These are phyloP conservation scores for Macroramphosus scolopax DNA, from an alignment of 2,797 vertebrate genomes.

Conservation along the genomic window DNA sequence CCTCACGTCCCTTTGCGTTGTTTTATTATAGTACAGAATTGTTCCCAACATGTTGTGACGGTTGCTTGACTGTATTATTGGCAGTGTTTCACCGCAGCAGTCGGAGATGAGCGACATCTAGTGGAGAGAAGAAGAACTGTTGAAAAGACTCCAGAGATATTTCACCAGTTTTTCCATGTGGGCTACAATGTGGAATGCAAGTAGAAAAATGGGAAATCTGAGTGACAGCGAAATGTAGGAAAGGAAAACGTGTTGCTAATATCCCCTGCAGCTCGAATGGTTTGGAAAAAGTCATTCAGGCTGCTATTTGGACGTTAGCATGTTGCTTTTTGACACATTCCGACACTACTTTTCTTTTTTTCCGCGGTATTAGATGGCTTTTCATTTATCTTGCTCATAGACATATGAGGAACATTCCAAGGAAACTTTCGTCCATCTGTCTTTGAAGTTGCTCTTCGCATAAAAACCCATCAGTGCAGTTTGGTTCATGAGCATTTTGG, in stretches of 20 bases:
- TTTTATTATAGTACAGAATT: no score
- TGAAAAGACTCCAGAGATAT: no score
- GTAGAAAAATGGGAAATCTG: constrained; percentile 10
- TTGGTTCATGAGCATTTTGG: constrained; percentile 54
- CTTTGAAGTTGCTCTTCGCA: no score
- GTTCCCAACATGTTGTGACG: no score
- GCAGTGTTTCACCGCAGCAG: no score
- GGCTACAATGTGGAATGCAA: constrained; percentile 25
- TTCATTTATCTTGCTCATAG: no score
- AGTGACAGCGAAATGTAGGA: constrained; percentile 5
- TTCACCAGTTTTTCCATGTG: constrained; percentile 41
- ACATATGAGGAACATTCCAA: constrained; percentile 2
- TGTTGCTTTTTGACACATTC: neutral
- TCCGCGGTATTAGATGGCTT: neutral
- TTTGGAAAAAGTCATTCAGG: no score
- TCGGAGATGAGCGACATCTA: constrained; percentile 52
- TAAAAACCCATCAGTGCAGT: no score
- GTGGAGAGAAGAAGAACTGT: constrained; percentile 33
- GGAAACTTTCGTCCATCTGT: no score
- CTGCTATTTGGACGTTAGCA: neutral
- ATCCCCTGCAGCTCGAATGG: neutral
- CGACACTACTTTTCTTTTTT: neutral
- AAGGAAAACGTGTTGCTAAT: constrained; percentile 1
- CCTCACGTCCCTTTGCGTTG: no score
- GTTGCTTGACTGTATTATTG: neutral